Conservation (phyloP, 2,888 invertebrate genomes). For the Darwinula stevensoni region DNA sequence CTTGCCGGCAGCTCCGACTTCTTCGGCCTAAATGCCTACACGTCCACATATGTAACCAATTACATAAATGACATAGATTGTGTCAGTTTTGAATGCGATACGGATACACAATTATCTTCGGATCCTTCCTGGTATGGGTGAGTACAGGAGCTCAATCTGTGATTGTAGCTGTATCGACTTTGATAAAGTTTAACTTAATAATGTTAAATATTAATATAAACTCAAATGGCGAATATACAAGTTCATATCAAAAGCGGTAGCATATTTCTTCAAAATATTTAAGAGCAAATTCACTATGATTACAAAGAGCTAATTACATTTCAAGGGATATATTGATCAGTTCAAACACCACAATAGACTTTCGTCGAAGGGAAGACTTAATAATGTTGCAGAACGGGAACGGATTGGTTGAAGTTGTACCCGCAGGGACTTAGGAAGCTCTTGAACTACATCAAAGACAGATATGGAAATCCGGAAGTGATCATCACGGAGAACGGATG, state of each 20-base stretch:
- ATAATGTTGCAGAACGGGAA: too few species aligned
- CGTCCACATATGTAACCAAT: conserved; percentile 13
- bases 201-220: too few species aligned
- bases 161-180: too few species aligned
- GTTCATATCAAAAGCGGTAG: not conserved
- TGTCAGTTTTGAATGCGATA: not conserved
- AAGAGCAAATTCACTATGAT: too few species aligned
- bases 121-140: conserved; percentile 3
- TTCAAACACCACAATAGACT: too few species aligned
- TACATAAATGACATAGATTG: not conserved
- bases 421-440: conserved; percentile 28
- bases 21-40: conserved; percentile 42
- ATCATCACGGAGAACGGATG: conserved; percentile 23
- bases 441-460: conserved; percentile 24
- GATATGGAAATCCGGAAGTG: conserved; percentile 26
- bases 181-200: too few species aligned
- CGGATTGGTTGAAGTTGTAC: not conserved
- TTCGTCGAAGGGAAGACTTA: too few species aligned
- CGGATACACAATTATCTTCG: not conserved
- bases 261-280: too few species aligned
- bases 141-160: too few species aligned
- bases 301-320: too few species aligned
- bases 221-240: too few species aligned
- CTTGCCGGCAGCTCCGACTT: conserved; percentile 30
- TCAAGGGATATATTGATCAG: too few species aligned